Evolutionary conservation across 2,113 vertebrate genomes (phyloP), one percentile per base, ranked within the genome.

Genomic region (Buteo buteo): DNA sequence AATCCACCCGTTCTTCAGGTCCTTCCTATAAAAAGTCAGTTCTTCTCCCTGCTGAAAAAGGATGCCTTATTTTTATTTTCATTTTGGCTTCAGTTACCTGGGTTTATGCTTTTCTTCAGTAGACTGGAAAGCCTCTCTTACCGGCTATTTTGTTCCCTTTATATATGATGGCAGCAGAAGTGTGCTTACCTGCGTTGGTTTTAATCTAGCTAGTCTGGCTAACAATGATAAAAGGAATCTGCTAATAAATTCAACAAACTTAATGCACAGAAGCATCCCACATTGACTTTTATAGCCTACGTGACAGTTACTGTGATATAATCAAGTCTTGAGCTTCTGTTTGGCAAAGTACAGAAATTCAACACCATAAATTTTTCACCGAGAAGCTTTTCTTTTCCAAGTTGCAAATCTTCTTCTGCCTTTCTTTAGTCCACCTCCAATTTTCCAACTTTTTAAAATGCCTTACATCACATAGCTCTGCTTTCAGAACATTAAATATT

Each of bases 401-500:
- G 6, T 54, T 49, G 19, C 24, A 82, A 44, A 66, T 61, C 16
- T 54, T 31, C 4, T 34, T 31, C 4, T 34, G 28, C 21, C n/a
- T 86, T 82, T 62, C 82, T 74, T 45, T 13, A 38, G 7, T 11
- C 13, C 15, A 14, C 4, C 11, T 74, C n/a, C 49, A 20, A 28
- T 36, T 77, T 71, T 52, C n/a, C n/a, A 25, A 1, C 7, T 21
- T 74, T n/a, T n/a, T 16, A 16, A 2, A 22, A 16, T 2, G 1
- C 20, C 34, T 73, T 52, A 6, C n/a, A 8, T 26, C 62, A 44
- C 45, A 24, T 20, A 36, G 40, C 28, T 74, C 42, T 47, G 31
- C 55, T 71, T 42, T 54, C 42, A 91, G 61, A 90, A 40, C 24
- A 28, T n/a, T 44, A 36, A 13, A 7, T 29, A 34, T 36, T 44